Percentiles rank a stretch among this genome's conserved stretches.
These are phyloP conservation scores for Drosophila funebris DNA, from an alignment of 1,140 invertebrate species.

Conservation along the genomic window DNA sequence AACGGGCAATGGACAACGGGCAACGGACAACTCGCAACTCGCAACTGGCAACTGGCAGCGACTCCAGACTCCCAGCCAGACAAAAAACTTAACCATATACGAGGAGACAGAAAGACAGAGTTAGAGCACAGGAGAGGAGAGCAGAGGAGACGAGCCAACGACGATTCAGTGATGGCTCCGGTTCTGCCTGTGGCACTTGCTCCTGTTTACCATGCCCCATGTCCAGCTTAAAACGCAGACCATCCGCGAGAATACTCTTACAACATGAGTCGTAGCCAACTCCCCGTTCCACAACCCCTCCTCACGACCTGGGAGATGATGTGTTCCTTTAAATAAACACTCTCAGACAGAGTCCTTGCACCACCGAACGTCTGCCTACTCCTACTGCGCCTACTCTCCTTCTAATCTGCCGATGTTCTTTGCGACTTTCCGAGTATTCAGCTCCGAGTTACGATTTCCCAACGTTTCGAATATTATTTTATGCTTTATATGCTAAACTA, in stretches of 20 bases:
- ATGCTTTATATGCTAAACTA: too few species aligned
- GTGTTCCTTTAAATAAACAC: conserved; percentile 65
- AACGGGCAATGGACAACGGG: conserved; percentile 49
- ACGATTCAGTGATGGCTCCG: conserved; percentile 20
- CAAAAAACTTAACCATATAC: conserved; percentile 58
- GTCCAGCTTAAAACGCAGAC: conserved; percentile 64
- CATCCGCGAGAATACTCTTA: conserved; percentile 31
- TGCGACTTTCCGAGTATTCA: background rate
- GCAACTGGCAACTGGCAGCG: background rate
- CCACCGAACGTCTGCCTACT: conserved; percentile 17
- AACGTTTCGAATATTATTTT: background rate
- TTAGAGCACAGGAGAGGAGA: background rate
- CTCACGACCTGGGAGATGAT: background rate
- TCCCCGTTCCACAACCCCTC: background rate
- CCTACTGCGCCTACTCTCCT: background rate
- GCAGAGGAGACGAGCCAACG: conserved; percentile 44
- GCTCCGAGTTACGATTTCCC: background rate
- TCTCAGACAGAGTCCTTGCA: conserved; percentile 55
- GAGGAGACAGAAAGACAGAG: background rate
- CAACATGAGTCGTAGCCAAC: conserved; percentile 54
- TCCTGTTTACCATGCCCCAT: conserved; percentile 67
- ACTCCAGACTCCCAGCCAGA: conserved; percentile 47
- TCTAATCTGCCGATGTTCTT: background rate
- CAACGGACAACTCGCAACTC: background rate
- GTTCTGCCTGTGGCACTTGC: conserved; percentile 37